Base-by-base conservation (phyloP, 2,888 invertebrate genomes). In the Eilema griseolum region DNA sequence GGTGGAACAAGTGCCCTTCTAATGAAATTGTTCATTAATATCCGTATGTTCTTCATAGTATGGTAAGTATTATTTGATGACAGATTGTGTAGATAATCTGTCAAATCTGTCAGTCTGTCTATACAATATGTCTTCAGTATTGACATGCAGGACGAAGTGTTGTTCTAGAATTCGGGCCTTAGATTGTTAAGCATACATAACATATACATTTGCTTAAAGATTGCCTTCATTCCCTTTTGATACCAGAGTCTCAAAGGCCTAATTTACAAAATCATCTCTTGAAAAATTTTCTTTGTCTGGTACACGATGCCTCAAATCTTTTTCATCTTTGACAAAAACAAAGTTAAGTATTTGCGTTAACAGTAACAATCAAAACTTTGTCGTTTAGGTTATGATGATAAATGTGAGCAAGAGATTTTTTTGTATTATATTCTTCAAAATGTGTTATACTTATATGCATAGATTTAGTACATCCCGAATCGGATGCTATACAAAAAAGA, bases 321-420 rank as follows among this genome's bases (percentile, higher is more conserved):
- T 62, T 62, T 62, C 61, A 41, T 41, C 37, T 41, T 16, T 41
- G 20, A 16, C 24, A 41, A 24, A 26, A 16, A 37, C 24, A 23
- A 62, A 69, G 69, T 73, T 72, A 10, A 10, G 8, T 33, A 71
- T 73, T 77, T 72, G 41, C 61, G 10, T 26, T 73, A 73, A 77
- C 71, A 72, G 70, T 66, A 65, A 70, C 70, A 75, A 80, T 82
- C 70, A 73, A 64, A 68, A 77, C 80, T 69, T 82, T 11, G 28
- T 57, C 69, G 57, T 73, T 75, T 61, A 70, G 16, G 4, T 20
- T 3, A 8, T 52, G 2, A 20, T 20, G 46, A 46, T 20, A 46
- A 46, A 20, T 52, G 52, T n/a, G n/a, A 52, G 20, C 11, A 46
- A 20, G 20, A 46, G 46, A 7, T 20, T n/a, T n/a, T 10, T 46